A percentile compares a stretch with the other conserved stretches of the same genome.
These are phyloP conservation scores for Hydrocynus forskahlii DNA, from an alignment of 2,797 vertebrate genomes.

Conservation along the genomic window DNA sequence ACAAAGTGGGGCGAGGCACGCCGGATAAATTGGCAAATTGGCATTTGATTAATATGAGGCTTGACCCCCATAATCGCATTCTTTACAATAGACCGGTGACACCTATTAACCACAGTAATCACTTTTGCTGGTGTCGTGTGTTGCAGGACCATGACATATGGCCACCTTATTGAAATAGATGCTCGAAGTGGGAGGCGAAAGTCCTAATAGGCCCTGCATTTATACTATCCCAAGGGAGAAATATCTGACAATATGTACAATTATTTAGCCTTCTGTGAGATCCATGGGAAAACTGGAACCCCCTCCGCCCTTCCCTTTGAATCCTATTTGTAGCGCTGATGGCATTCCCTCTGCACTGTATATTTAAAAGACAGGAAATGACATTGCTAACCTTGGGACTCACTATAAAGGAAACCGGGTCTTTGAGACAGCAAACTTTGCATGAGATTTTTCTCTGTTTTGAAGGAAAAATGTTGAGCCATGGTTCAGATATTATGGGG, in stretches of 20 bases:
- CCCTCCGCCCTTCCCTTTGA: constrained; percentile 62
- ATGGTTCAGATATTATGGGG: constrained; percentile 17
- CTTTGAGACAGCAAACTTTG: constrained; percentile 63
- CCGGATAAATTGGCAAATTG: constrained; percentile 53
- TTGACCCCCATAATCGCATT: constrained; percentile 57
- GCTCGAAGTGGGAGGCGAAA: constrained; percentile 59
- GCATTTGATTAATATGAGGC: constrained; percentile 61
- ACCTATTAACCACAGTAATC: constrained; percentile 59
- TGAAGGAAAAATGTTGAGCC: constrained; percentile 7
- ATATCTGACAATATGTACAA: constrained; percentile 63
- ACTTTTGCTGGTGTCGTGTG: constrained; percentile 53
- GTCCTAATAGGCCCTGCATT: constrained; percentile 63
- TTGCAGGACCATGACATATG: constrained; percentile 62
- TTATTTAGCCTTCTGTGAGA: constrained; percentile 64
- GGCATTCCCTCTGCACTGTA: constrained; percentile 72
- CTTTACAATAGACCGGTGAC: constrained; percentile 57
- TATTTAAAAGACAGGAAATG: constrained; percentile 79
- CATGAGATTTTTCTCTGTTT: constrained; percentile 26
- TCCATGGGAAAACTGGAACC: constrained; percentile 64
- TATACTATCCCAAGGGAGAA: constrained; percentile 63
- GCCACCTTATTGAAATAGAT: constrained; percentile 64
- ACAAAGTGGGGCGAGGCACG: constrained; percentile 40
- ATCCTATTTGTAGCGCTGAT: constrained; percentile 68
- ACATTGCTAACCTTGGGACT: constrained; percentile 73
- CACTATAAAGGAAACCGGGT: constrained; percentile 71